Base-by-base conservation (phyloP, 2,113 vertebrate species). In the Chloropsis cyanopogon region DNA sequence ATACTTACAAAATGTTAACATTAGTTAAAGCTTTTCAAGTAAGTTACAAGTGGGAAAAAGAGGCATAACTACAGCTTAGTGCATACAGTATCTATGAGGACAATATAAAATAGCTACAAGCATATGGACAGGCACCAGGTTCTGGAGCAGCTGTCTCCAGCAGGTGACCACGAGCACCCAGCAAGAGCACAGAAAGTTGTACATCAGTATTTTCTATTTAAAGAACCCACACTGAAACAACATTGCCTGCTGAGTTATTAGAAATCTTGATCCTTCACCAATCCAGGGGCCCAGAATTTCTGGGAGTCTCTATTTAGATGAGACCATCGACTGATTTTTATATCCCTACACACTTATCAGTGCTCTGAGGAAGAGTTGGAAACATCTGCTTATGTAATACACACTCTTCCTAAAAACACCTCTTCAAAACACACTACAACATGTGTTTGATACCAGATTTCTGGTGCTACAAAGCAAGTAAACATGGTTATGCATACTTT, bases 71-170 rank as follows among this genome's bases (percentile, higher is more conserved):
- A 44, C 42, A 89, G 21, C 3, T 78, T 60, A 37, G 6, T 3
- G 0, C 2, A 0, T 52, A 42, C 8, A 52, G 11, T 14, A 52
- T 10, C 16, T n/a, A 56, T 3, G 5, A 64, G 47, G 25, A 56
- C 35, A 87, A 50, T 5, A 81, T 5, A 81, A 54, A 66, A 70
- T 5, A 78, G 35, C 39, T 75, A 26, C 61, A 60, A 28, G 18
- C 7, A 31, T 50, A 33, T 50, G 25, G 39, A 49, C 14, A 9
- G 23, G 9, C 29, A 86, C 2, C 42, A 88, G 46, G 77, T 63
- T 53, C 20, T 23, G 16, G 20, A 93, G 14, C 20, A n/a, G 11
- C 11, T 64, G 37, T 29, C 17, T 72, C 31, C 63, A 2, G 24
- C 35, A 89, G 22, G 24, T 31, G 57, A 68, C 35, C 35, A 73